Base-by-base conservation (phyloP, 2,113 vertebrate genomes). In the Ramphastos sulfuratus region DNA sequence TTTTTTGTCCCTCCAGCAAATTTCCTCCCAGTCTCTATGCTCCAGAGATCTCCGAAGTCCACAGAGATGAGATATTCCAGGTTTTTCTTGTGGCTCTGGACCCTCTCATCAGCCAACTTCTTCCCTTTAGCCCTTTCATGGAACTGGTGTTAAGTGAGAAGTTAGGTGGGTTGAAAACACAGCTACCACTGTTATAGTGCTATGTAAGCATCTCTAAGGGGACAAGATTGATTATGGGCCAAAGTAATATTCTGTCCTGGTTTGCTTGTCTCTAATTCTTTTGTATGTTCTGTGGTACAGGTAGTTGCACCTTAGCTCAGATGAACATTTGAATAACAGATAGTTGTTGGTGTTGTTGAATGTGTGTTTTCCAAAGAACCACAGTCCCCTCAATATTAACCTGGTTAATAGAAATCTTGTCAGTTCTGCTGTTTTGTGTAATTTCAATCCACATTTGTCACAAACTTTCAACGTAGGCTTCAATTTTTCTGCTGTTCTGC, bases 11-110 rank as follows among this genome's bases (percentile, higher is more conserved):
- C 28, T 18, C 60, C n/a, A 99, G 99, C 96, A 98, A 98, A 89
- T 98, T 99, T 92, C 98, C 98, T 75, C 99, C 99, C 16, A 98
- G 98, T 90, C 94, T 99, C 12, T 97, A 96, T 71, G 97, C 98
- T 77, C 90, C 96, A 25, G 58, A 86, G 4, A 96, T 99, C 63
- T 95, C 96, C 2, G 72, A 96, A 12, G 81, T 86, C 78, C 97
- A 98, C 39, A 96, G 60, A 35, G 97, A 98, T 85, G 99, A 99
- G 96, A 96, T 99, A 92, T 97, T 94, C 12, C 94, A 67, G 5
- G 94, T 97, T n/a, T 98, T 98, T 85, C 96, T 98, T 37, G 98
- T 98, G 87, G 97, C 97, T 60, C 96, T 99, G 97, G 98, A 99
- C 42, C 97, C 97, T 15, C 98, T 99, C 54, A 67, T 99, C 95